phyloP scores from a whole-genome alignment of 2,797 vertebrate species.

The Syngnathus rostellatus region DNA sequence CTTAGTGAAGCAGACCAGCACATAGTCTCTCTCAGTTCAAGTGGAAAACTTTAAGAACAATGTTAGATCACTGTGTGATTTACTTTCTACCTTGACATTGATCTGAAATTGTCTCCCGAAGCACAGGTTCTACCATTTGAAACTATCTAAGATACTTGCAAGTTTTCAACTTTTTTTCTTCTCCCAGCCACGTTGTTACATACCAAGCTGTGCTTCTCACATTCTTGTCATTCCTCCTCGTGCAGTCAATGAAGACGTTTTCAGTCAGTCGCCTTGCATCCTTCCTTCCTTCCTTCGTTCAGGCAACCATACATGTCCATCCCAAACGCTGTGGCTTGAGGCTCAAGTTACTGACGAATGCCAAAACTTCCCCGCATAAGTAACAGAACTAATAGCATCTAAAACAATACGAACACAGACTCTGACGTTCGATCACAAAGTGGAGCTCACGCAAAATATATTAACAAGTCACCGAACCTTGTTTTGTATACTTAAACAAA shows the following conservation, averaged over 20 bases:
- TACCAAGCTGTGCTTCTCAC: neutral
- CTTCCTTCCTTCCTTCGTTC: neutral
- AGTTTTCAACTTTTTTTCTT: too few relatives aligned
- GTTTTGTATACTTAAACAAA: too few relatives aligned
- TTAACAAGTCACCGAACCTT: neutral
- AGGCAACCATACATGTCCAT: constrained; percentile 5
- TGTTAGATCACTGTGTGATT: too few relatives aligned
- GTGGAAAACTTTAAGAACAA: neutral
- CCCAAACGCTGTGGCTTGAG: neutral
- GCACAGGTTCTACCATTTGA: too few relatives aligned
- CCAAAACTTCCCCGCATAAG: neutral
- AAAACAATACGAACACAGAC: neutral
- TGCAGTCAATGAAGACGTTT: neutral
- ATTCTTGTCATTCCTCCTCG: constrained; percentile 6
- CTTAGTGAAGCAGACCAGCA: neutral
- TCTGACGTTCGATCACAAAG: neutral
- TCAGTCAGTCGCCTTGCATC: neutral
- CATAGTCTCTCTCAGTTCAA: neutral
- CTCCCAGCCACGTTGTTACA: neutral
- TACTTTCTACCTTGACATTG: too few relatives aligned
- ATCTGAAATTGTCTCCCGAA: too few relatives aligned
- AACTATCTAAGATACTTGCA: too few relatives aligned
- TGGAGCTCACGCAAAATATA: neutral
- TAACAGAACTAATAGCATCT: neutral
- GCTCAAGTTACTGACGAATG: neutral